These are phyloP conservation scores for Amphiprion ocellaris DNA, from an alignment of 2,113 vertebrate species.

Conservation along the genomic window DNA sequence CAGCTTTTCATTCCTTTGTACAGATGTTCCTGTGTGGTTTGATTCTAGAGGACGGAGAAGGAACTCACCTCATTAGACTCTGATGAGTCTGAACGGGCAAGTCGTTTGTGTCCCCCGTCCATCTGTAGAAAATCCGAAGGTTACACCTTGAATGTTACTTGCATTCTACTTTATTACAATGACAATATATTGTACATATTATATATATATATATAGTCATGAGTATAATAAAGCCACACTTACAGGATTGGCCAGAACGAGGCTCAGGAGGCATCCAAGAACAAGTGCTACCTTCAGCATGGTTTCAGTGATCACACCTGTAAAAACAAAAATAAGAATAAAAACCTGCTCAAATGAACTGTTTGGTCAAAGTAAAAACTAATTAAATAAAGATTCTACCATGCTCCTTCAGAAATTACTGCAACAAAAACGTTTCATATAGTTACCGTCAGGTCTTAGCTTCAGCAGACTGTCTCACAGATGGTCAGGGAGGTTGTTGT, in stretches of 20 bases:
- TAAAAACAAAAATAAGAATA: neutral
- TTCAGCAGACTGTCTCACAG: slow-evolving; percentile 24
- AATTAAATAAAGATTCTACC: too few relatives aligned
- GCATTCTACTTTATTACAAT: too few relatives aligned
- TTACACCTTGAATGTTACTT: neutral
- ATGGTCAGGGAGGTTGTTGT: neutral
- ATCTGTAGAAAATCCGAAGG: neutral
- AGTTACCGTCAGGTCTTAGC: slow-evolving; percentile 37
- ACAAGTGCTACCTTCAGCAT: slow-evolving; percentile 74
- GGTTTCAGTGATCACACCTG: slow-evolving; percentile 44
- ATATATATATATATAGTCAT: too few relatives aligned
- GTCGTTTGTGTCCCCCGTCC: neutral
- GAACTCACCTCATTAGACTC: neutral
- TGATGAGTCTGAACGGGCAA: neutral
- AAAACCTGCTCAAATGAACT: neutral
- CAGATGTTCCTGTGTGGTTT: too few relatives aligned
- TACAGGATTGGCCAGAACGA: slow-evolving; percentile 72
- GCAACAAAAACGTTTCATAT: neutral
- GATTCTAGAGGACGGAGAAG: neutral
- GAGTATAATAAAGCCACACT: slow-evolving; percentile 32
- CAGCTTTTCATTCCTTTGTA: too few relatives aligned
- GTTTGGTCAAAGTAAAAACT: neutral
- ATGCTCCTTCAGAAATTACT: neutral
- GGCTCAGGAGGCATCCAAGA: slow-evolving; percentile 69
- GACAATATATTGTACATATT: neutral